A percentile compares a stretch with the other conserved stretches of the same genome.
Evolutionary conservation across 2,113 vertebrate genomes (phyloP).

Genomic region (Callorhinus ursinus): DNA sequence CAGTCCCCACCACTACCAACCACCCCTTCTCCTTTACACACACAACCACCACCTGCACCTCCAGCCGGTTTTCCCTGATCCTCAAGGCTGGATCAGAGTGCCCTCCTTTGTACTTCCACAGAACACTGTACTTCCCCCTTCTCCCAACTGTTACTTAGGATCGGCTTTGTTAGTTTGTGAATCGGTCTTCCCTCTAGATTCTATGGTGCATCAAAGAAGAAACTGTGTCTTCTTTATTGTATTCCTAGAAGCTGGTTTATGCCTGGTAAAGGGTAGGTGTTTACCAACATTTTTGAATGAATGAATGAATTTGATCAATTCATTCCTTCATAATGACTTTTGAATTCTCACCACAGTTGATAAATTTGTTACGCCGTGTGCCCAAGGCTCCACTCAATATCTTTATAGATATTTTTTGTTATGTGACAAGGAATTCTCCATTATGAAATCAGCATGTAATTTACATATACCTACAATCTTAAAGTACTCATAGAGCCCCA

Average conservation of each 20-base stretch:
- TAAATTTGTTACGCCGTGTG: neutral
- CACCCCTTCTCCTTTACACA: neutral
- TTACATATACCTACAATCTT: neutral
- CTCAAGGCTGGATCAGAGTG: neutral
- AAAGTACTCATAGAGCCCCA: neutral
- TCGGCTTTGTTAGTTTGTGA: neutral
- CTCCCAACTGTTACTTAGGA: neutral
- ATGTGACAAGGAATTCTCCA: neutral
- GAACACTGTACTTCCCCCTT: neutral
- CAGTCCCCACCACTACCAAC: neutral
- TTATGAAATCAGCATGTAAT: conserved; percentile 24
- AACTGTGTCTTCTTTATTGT: conserved; percentile 29
- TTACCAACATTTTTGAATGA: conserved; percentile 4
- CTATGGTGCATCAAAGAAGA: neutral
- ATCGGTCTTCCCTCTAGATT: neutral
- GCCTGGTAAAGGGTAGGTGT: neutral
- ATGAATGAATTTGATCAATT: conserved; percentile 8
- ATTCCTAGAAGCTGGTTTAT: neutral
- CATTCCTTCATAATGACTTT: conserved; percentile 43
- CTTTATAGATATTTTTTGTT: conserved; percentile 32
- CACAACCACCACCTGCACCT: too few species aligned
- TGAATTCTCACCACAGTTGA: neutral
- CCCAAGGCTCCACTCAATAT: neutral
- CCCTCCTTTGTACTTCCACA: neutral
- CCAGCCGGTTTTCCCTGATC: neutral